Conservation (phyloP, 2,888 invertebrate genomes). For the Latrodectus hesperus region DNA sequence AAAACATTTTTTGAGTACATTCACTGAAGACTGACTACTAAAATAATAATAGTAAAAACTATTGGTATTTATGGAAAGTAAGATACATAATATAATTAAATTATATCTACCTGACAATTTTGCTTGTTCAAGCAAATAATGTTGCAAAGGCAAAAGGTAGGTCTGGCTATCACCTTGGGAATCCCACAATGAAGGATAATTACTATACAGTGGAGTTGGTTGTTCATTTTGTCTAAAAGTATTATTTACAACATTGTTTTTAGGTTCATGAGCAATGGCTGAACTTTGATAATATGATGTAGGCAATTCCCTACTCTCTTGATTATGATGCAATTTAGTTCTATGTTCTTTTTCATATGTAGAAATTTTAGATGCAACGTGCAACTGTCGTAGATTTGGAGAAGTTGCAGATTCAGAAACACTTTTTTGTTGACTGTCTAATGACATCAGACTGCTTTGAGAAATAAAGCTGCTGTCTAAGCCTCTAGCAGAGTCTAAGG, state of each 20-base stretch:
- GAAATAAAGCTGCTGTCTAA: conserved; percentile 64
- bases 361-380: conserved; percentile 35
- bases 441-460: conserved; percentile 64
- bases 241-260: conserved; percentile 71
- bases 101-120: conserved; percentile 80
- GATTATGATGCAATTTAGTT: conserved; percentile 45
- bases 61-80: neutral
- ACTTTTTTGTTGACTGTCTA: conserved; percentile 66
- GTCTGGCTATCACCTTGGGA: conserved; percentile 75
- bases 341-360: conserved; percentile 61
- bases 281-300: conserved; percentile 56
- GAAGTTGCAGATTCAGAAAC: conserved; percentile 64
- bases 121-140: conserved; percentile 90
- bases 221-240: conserved; percentile 66
- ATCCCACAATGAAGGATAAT: conserved; percentile 73
- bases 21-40: no score
- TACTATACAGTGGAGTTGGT: conserved; percentile 73
- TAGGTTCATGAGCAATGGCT: conserved; percentile 47
- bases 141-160: conserved; percentile 87
- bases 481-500: conserved; percentile 67
- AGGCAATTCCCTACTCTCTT: conserved; percentile 49
- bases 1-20: no score
- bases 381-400: conserved; percentile 51
- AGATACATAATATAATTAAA: neutral
- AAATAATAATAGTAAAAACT: neutral